Evolutionary conservation across 2,797 vertebrate species (phyloP).

Genomic region (Myripristis murdjan): DNA sequence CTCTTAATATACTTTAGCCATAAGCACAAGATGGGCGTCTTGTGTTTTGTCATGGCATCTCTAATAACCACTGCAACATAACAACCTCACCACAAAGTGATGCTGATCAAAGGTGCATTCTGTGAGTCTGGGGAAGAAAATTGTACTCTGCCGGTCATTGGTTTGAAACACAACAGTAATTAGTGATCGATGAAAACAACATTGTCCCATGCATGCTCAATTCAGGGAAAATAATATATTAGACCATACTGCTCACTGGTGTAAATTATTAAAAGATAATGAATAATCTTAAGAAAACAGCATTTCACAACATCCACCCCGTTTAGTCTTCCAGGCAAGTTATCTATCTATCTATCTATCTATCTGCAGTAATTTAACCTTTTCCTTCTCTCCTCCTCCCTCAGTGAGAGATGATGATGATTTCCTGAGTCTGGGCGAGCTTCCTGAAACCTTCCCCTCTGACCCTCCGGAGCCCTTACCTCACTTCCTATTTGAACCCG

Average conservation of each 20-base stretch:
- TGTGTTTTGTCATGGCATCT: background rate
- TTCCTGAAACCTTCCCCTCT: conserved; percentile 95
- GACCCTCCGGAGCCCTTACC: conserved; percentile 95
- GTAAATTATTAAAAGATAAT: conserved; percentile 38
- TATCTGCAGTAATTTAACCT: background rate
- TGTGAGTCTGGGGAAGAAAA: conserved; percentile 39
- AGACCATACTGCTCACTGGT: conserved; percentile 29
- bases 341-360: too few relatives aligned
- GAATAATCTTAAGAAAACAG: conserved; percentile 17
- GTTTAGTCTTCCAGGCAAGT: conserved; percentile 2
- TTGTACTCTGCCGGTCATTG: conserved; percentile 33
- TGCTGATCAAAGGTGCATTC: conserved; percentile 50
- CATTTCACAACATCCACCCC: background rate
- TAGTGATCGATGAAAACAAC: conserved; percentile 47
- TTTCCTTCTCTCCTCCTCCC: conserved; percentile 3
- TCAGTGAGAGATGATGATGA: conserved; percentile 89
- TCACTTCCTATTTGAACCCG: conserved; percentile 94
- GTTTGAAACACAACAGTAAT: conserved; percentile 40
- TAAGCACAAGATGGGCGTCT: background rate
- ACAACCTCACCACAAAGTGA: conserved; percentile 17
- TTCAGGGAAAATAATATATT: conserved; percentile 19
- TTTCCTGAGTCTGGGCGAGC: conserved; percentile 91
- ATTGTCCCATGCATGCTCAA: conserved; percentile 9
- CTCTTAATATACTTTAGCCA: too few relatives aligned
- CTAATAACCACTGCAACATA: background rate